Conservation (phyloP, 2,888 invertebrate genomes). For the Drosophila cyrtoloma region DNA sequence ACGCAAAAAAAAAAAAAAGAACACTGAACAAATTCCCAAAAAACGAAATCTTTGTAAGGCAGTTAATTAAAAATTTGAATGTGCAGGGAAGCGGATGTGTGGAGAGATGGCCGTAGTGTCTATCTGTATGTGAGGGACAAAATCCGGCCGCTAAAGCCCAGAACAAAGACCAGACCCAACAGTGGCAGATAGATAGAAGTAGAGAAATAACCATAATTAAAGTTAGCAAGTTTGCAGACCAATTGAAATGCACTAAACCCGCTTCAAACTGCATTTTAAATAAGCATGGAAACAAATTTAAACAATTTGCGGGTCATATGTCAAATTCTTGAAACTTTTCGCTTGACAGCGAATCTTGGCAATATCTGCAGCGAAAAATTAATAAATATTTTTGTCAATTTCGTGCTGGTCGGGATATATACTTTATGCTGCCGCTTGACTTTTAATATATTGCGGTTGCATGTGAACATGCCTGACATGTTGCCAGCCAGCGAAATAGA, state of each 20-base stretch:
- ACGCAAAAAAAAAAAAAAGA: constrained; percentile 19
- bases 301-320: background rate
- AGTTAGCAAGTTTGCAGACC: constrained; percentile 23
- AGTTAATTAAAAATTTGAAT: constrained; percentile 73
- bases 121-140: constrained; percentile 16
- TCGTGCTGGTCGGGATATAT: background rate
- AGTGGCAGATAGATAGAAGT: background rate
- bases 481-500: constrained; percentile 17
- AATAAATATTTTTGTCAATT: background rate
- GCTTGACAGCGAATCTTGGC: background rate
- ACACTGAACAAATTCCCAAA: constrained; percentile 24
- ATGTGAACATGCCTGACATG: background rate
- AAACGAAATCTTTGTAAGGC: constrained; percentile 74
- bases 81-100: constrained; percentile 17
- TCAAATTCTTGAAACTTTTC: background rate
- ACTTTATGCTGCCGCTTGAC: background rate
- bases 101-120: constrained; percentile 3
- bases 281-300: background rate
- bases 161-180: constrained; percentile 29
- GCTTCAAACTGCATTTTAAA: background rate
- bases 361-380: background rate
- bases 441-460: constrained; percentile 7
- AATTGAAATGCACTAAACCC: constrained; percentile 20
- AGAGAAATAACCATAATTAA: constrained; percentile 32
- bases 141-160: constrained; percentile 3